These are phyloP conservation scores for Syrista parreyssii DNA, from an alignment of 2,888 invertebrate species.

Conservation along the genomic window DNA sequence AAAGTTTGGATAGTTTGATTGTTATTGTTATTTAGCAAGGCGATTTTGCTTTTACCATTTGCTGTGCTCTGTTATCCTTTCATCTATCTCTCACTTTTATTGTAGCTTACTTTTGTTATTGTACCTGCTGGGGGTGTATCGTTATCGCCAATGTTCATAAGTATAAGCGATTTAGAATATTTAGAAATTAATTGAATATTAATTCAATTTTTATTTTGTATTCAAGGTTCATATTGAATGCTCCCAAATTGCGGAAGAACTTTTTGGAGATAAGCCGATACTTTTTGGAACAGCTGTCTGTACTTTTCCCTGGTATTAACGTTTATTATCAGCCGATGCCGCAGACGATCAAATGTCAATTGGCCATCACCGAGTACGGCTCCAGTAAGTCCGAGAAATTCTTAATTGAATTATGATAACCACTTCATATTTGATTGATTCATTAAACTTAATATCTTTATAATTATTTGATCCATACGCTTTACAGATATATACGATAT, in stretches of 20 bases:
- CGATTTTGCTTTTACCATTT: neutral
- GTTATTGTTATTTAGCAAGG: neutral
- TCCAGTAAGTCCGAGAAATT: conserved; percentile 63
- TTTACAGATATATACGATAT: conserved; percentile 59
- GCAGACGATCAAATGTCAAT: conserved; percentile 68
- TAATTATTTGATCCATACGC: neutral
- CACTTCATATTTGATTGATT: neutral
- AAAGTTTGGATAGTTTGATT: no score
- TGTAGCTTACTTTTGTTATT: neutral
- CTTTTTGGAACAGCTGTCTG: conserved; percentile 71
- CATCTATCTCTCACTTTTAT: neutral
- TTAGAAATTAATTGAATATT: conserved; percentile 6
- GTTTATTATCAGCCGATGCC: conserved; percentile 54
- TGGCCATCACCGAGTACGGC: conserved; percentile 75
- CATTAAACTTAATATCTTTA: conserved; percentile 1
- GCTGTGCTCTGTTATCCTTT: conserved; percentile 3
- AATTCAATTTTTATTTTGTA: conserved; percentile 32
- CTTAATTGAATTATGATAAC: neutral
- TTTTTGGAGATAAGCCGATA: conserved; percentile 72
- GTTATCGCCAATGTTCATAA: neutral
- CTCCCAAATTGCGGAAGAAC: conserved; percentile 77
- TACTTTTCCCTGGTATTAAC: conserved; percentile 68
- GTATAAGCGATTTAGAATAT: neutral
- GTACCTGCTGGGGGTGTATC: neutral
- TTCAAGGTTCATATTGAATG: conserved; percentile 75